A percentile compares a stretch with the other conserved stretches of the same genome.
phyloP scores from a whole-genome alignment of 92 coral and sea anemone species.

The Actinostola sp. region DNA sequence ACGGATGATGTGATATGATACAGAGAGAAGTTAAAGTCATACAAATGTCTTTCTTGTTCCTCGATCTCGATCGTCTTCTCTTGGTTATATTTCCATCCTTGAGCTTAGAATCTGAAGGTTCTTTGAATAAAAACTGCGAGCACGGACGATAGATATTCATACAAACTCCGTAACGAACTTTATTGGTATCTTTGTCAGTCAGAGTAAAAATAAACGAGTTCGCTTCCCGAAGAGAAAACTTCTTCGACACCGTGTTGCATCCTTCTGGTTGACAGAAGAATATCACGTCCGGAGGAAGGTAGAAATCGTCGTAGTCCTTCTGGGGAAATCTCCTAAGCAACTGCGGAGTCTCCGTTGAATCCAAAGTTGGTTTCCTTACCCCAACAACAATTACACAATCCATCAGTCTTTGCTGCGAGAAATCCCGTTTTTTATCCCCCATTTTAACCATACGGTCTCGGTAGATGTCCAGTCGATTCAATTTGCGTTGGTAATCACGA shows the following conservation, averaged over 20 bases:
- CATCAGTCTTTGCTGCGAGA: slow-evolving; percentile 69
- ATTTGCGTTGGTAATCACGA: neutral
- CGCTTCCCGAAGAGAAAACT: slow-evolving; percentile 92
- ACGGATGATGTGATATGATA: slow-evolving; percentile 94
- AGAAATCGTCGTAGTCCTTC: slow-evolving; percentile 89
- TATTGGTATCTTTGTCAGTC: slow-evolving; percentile 95
- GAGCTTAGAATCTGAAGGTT: slow-evolving; percentile 38
- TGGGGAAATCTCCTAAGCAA: slow-evolving; percentile 89
- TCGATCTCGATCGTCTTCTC: slow-evolving; percentile 68
- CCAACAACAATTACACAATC: slow-evolving; percentile 98
- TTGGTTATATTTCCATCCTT: slow-evolving; percentile 39
- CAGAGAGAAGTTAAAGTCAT: slow-evolving; percentile 96
- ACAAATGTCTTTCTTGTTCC: slow-evolving; percentile 73
- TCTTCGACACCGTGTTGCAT: slow-evolving; percentile 91
- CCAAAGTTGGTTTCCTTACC: slow-evolving; percentile 91
- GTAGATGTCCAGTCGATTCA: neutral
- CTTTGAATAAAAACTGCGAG: slow-evolving; percentile 73
- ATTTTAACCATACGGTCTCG: neutral
- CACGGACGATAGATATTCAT: slow-evolving; percentile 97
- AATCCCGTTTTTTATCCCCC: slow-evolving; percentile 18
- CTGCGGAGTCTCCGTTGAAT: slow-evolving; percentile 90
- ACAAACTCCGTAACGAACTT: slow-evolving; percentile 93
- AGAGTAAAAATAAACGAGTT: slow-evolving; percentile 94
- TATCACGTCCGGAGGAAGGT: slow-evolving; percentile 94
- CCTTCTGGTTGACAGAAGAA: slow-evolving; percentile 99